A percentile compares a stretch with the other conserved stretches of the same genome.
Evolutionary conservation across 2,797 vertebrate species (phyloP).

Genomic region (Iguana delicatissima): DNA sequence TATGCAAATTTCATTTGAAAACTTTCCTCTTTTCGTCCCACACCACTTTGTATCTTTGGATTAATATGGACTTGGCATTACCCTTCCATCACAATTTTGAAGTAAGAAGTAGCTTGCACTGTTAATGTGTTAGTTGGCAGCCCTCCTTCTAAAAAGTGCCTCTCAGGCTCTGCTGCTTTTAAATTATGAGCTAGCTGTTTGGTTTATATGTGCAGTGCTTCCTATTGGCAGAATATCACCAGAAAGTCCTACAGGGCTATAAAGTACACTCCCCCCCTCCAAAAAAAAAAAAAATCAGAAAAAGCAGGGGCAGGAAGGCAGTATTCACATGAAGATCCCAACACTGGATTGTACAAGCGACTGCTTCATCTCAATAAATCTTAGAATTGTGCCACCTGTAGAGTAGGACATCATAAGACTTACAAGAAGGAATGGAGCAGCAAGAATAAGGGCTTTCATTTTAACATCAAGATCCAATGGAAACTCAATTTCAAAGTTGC

Average conservation of each 20-base stretch:
- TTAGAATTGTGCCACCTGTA: too few species aligned
- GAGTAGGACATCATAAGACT: slow-evolving; percentile 51
- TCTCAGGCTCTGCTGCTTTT: not conserved
- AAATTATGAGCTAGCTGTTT: not conserved
- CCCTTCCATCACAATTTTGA: not conserved
- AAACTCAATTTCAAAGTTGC: slow-evolving; percentile 80
- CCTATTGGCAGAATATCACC: too few species aligned
- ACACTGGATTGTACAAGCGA: not conserved
- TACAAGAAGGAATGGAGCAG: slow-evolving; percentile 82
- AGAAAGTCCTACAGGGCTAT: too few species aligned
- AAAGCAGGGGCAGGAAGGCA: not conserved
- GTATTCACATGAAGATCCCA: not conserved
- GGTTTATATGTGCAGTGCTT: too few species aligned
- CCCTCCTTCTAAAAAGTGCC: not conserved
- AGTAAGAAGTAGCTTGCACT: not conserved
- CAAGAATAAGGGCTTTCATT: slow-evolving; percentile 79
- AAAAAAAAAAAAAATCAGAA: not conserved
- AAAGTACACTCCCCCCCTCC: not conserved
- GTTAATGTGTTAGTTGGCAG: not conserved
- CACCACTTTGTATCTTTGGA: not conserved
- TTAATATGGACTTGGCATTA: not conserved
- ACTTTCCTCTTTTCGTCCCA: not conserved
- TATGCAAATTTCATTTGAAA: not conserved
- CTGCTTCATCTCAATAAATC: not conserved
- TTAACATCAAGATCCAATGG: slow-evolving; percentile 81